Percentiles rank a stretch among this genome's conserved stretches.
phyloP scores from a whole-genome alignment of 2,797 vertebrate genomes.

The Knipowitschia caucasica region DNA sequence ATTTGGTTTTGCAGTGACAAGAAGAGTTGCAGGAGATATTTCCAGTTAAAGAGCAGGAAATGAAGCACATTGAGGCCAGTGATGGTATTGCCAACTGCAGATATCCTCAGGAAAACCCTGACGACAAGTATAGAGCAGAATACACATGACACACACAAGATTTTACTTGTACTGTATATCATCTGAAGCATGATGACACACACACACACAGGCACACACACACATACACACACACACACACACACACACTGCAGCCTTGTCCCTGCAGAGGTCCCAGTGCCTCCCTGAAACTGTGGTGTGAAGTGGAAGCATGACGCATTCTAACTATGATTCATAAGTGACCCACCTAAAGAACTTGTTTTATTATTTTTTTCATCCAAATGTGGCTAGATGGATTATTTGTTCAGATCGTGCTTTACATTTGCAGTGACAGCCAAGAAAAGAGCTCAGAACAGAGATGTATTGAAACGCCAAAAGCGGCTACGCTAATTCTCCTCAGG shows the following conservation, averaged over 20 bases:
- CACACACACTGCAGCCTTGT: too few relatives aligned
- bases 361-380: slow-evolving; percentile 50
- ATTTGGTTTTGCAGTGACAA: not conserved
- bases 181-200: too few relatives aligned
- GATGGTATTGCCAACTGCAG: slow-evolving; percentile 35
- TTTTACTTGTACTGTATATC: too few relatives aligned
- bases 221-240: too few relatives aligned
- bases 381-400: slow-evolving; percentile 53
- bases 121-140: slow-evolving; percentile 13
- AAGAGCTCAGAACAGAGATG: slow-evolving; percentile 56
- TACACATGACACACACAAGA: too few relatives aligned
- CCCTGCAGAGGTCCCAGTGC: too few relatives aligned
- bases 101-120: slow-evolving; percentile 63
- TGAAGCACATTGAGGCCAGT: slow-evolving; percentile 20
- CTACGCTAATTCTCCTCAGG: slow-evolving; percentile 25
- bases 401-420: slow-evolving; percentile 56
- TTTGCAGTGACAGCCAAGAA: slow-evolving; percentile 51
- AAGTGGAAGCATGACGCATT: slow-evolving; percentile 61
- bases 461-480: slow-evolving; percentile 56
- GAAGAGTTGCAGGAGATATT: not conserved
- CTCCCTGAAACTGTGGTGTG: slow-evolving; percentile 57
- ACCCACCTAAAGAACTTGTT: slow-evolving; percentile 49
- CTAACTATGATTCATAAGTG: slow-evolving; percentile 61
- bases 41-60: slow-evolving; percentile 43
- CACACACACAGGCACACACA: too few relatives aligned